Percentiles rank a stretch among this genome's conserved stretches.
phyloP scores from a whole-genome alignment of 2,888 invertebrate genomes.

The Alviniconcha strummeri region DNA sequence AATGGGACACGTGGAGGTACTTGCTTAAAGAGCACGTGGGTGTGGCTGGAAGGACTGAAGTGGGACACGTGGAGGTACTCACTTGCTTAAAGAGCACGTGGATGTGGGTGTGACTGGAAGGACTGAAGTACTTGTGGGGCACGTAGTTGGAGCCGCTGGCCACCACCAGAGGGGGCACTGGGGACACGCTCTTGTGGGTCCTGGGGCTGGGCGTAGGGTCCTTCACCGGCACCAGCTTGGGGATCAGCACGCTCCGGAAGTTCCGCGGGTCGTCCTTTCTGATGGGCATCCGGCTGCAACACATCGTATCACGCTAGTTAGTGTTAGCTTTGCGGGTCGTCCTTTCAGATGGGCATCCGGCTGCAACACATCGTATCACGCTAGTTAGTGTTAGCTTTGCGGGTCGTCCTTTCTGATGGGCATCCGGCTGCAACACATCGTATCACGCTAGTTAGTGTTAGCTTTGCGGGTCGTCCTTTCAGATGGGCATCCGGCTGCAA shows the following conservation, averaged over 20 bases:
- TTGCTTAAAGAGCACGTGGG: too few species aligned
- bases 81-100: conserved; percentile 27
- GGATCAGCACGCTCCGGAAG: conserved; percentile 16
- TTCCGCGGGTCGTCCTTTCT: not conserved
- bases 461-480: not conserved
- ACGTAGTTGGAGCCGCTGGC: conserved; percentile 12
- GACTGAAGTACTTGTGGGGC: conserved; percentile 26
- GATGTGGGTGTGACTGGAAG: conserved; percentile 23
- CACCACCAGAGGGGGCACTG: conserved; percentile 6
- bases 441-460: not conserved
- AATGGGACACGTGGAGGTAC: too few species aligned
- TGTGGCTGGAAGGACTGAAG: too few species aligned
- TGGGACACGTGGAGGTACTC: not conserved
- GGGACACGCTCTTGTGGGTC: conserved; percentile 8
- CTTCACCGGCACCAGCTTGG: not conserved
- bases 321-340: not conserved
- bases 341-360: not conserved
- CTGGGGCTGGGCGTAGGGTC: not conserved
- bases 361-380: too few species aligned
- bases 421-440: not conserved
- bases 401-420: too few species aligned
- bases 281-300: conserved; percentile 4
- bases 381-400: too few species aligned
- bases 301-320: not conserved
- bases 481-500: not conserved